A percentile compares a stretch with the other conserved stretches of the same genome.
phyloP scores from a whole-genome alignment of 92 coral and sea anemone genomes.

The Parazoanthus darwini region DNA sequence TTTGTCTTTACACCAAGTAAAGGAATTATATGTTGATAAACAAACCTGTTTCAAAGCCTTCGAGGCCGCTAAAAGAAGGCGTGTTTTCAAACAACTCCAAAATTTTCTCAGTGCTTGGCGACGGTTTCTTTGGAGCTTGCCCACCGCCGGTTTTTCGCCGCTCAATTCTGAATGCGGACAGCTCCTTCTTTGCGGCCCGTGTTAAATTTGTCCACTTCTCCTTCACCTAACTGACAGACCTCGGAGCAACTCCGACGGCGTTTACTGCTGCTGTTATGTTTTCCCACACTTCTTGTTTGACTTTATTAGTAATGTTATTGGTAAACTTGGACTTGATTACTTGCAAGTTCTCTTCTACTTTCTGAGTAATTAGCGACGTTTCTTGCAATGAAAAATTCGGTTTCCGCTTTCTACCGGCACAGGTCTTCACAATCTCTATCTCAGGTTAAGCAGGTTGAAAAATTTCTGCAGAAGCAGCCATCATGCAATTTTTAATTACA shows the following conservation, averaged over 20 bases:
- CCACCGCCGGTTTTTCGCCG: slow-evolving; percentile 49
- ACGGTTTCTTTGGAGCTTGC: slow-evolving; percentile 48
- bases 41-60: slow-evolving; percentile 47
- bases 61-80: slow-evolving; percentile 43
- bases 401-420: slow-evolving; percentile 27
- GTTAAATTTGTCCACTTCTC: slow-evolving; percentile 60
- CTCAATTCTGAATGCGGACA: slow-evolving; percentile 3
- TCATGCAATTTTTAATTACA: too few species aligned
- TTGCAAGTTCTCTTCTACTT: slow-evolving; percentile 43
- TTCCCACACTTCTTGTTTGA: slow-evolving; percentile 46
- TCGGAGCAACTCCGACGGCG: slow-evolving; percentile 40
- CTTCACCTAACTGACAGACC: slow-evolving; percentile 42
- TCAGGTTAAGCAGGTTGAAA: too few species aligned
- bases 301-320: slow-evolving; percentile 46
- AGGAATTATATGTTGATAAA: background rate
- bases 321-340: slow-evolving; percentile 42
- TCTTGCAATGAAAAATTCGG: slow-evolving; percentile 47
- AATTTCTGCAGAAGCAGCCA: too few species aligned
- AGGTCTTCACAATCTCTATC: too few species aligned
- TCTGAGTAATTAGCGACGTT: slow-evolving; percentile 40
- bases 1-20: slow-evolving; percentile 9
- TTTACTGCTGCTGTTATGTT: slow-evolving; percentile 45
- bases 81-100: slow-evolving; percentile 41
- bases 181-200: slow-evolving; percentile 45
- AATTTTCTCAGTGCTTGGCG: slow-evolving; percentile 37